Conservation (phyloP, 2,113 vertebrate species). For the Ictalurus punctatus region DNA sequence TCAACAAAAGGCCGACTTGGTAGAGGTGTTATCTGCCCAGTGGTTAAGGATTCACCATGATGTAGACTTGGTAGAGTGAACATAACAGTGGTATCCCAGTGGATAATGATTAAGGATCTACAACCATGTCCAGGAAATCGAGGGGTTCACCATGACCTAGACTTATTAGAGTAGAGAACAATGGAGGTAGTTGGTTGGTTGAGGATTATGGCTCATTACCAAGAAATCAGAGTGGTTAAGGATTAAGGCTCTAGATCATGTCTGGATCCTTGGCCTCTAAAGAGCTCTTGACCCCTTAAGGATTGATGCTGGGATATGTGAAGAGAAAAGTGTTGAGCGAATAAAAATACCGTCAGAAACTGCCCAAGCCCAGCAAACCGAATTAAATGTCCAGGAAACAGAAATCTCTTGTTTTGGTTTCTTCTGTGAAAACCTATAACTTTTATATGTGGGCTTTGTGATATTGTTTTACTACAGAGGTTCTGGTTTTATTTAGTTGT, state of each 20-base stretch:
- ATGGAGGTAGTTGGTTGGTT: not conserved
- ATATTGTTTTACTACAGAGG: not conserved
- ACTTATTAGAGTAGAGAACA: not conserved
- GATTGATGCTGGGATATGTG: not conserved
- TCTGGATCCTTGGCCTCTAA: too few relatives aligned
- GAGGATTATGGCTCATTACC: not conserved
- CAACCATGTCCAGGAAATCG: not conserved
- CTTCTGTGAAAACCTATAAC: not conserved
- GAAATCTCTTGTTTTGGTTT: not conserved
- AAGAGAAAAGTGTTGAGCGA: not conserved
- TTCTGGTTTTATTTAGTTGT: not conserved
- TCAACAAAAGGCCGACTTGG: too few relatives aligned
- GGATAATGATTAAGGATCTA: not conserved
- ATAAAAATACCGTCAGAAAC: not conserved
- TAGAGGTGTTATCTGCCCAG: too few relatives aligned
- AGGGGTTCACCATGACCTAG: not conserved
- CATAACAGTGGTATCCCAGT: not conserved
- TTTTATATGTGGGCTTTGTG: not conserved
- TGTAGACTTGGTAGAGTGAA: not conserved
- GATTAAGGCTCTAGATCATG: not conserved
- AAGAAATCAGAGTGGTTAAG: not conserved
- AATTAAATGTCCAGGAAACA: constrained; percentile 10
- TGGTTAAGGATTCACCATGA: not conserved
- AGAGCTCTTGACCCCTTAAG: too few relatives aligned
- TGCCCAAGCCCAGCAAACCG: not conserved